Percentiles rank a stretch among this genome's conserved stretches.
phyloP scores from a whole-genome alignment of 2,797 vertebrate genomes.

The Cyprinodon diabolis region DNA sequence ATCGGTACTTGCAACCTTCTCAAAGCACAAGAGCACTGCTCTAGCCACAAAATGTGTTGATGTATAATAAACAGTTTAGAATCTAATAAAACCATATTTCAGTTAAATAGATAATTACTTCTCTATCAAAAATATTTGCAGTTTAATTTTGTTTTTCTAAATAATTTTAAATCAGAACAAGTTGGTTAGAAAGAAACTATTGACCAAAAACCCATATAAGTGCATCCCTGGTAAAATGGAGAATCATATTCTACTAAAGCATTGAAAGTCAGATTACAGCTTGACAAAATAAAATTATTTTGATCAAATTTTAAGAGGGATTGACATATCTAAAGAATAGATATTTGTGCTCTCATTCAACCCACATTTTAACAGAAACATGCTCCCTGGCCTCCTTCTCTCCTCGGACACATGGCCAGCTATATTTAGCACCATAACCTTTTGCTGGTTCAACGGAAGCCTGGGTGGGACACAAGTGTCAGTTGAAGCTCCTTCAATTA shows the following conservation, averaged over 20 bases:
- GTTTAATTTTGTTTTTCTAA: background rate
- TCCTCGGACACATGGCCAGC: slow-evolving; percentile 54
- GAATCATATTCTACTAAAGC: background rate
- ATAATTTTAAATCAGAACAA: background rate
- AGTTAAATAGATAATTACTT: background rate
- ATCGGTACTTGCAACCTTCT: no score
- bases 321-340: background rate
- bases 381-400: slow-evolving; percentile 45
- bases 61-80: no score
- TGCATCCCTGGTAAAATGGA: background rate
- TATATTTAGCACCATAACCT: slow-evolving; percentile 77
- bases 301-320: background rate
- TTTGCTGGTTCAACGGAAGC: slow-evolving; percentile 57
- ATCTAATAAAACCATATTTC: background rate
- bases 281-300: background rate
- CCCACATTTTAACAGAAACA: background rate
- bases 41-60: no score
- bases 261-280: background rate
- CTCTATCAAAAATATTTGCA: background rate
- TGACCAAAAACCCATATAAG: background rate
- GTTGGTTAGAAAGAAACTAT: background rate
- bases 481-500: background rate
- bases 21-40: no score
- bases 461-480: slow-evolving; percentile 4
- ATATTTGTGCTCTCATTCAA: background rate